Base-by-base conservation (phyloP, 2,888 invertebrate species). In the Zygothrica quintamaculata region DNA sequence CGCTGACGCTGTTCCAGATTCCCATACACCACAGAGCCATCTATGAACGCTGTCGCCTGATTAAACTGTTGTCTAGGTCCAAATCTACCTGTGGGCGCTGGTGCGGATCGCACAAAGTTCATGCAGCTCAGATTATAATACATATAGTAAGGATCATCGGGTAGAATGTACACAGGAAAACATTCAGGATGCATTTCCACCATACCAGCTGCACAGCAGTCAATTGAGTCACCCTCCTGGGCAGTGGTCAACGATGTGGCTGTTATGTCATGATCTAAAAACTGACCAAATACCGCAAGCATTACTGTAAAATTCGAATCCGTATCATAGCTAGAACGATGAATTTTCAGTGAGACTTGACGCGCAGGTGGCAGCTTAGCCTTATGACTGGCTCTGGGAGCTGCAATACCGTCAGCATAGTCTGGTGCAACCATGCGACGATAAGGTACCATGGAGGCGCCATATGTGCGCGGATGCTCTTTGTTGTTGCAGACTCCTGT, bases 201-300 rank as follows among this genome's bases (percentile, higher is more conserved):
- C 0, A 51, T 61, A 0, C 89, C 74, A 0, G 88, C 71, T 0
- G 74, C 69, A 85, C 96, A 96, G 88, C 97, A 97, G 0, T 95
- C 93, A 7, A 97, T 93, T 0, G 95, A 92, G 7, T 92, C 93
- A 31, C 95, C 95, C 87, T 96, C 94, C 51, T 92, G 90, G 1
- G 95, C 94, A 86, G 94, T 94, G 76, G 93, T 95, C 5, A 95
- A 91, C 0, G 96, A 96, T 0, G 96, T 97, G 4, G 96, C 95
- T 0, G 96, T 96, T 53, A 97, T 94, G 74, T 97, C 97, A 75
- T 97, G 97, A 89, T 97, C 96, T 9, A 97, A 87, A 90, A 97
- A 97, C 91, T 97, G 97, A 0, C 97, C 97, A 93, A 96, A 97
- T 3, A 96, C 95, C 0, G 97, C 96, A 64, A 97, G 89, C 95